Evolutionary conservation across 1,140 invertebrate species (phyloP).

Genomic region (Aleiodes sp.): DNA sequence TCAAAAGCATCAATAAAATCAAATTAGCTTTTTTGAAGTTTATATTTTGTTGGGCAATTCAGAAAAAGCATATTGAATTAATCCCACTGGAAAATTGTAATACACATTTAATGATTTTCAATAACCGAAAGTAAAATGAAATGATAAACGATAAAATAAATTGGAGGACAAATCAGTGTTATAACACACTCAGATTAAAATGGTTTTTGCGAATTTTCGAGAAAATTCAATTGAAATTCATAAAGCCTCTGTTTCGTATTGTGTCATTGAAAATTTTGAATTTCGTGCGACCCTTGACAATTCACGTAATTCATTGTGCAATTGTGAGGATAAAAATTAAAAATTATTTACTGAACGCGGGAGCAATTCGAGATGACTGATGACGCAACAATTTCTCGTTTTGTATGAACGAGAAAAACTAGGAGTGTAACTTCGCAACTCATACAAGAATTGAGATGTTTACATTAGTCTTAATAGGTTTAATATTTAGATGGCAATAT

Average conservation of each 20-base stretch:
- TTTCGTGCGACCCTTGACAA: not conserved
- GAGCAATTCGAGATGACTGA: too few relatives aligned
- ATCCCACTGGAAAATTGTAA: not conserved
- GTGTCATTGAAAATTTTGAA: not conserved
- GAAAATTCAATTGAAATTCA: not conserved
- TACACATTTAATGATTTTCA: not conserved
- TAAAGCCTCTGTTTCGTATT: not conserved
- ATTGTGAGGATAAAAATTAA: not conserved
- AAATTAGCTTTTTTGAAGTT: constrained; percentile 33
- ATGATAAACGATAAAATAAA: constrained; percentile 17
- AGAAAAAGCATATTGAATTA: not conserved
- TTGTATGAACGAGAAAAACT: too few relatives aligned
- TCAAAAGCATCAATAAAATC: not conserved
- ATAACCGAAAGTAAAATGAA: constrained; percentile 8
- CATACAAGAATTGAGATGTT: too few relatives aligned
- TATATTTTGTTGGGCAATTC: constrained; percentile 49
- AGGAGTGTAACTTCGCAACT: too few relatives aligned
- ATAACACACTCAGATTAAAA: not conserved
- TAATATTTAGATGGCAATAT: too few relatives aligned
- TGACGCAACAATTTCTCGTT: too few relatives aligned
- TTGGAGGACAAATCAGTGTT: constrained; percentile 21
- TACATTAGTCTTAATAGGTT: too few relatives aligned
- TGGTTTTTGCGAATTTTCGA: not conserved
- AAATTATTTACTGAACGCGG: not conserved
- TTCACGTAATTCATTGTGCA: not conserved